These are phyloP conservation scores for Neodon shergylaensis DNA, from an alignment of 2,113 vertebrate species.

Conservation along the genomic window DNA sequence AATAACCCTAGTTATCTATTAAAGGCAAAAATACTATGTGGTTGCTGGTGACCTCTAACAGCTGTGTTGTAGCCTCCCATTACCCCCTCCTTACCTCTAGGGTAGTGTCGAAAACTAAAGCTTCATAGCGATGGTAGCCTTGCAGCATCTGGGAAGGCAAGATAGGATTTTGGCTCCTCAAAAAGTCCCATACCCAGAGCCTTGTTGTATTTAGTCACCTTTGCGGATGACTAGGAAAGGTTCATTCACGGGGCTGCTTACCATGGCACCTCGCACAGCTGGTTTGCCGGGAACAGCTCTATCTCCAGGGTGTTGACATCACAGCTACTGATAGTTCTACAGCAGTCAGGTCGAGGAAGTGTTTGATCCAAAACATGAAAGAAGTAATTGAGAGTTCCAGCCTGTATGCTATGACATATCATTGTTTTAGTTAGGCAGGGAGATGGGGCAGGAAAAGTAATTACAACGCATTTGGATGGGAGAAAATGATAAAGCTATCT, in stretches of 20 bases:
- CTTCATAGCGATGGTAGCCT: neutral
- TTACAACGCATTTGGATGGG: neutral
- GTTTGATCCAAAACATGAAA: neutral
- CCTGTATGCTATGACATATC: neutral
- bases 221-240: constrained; percentile 1
- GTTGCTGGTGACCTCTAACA: neutral
- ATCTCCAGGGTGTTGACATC: neutral
- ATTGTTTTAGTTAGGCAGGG: neutral
- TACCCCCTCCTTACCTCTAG: neutral
- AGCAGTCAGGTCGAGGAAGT: neutral
- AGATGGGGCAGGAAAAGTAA: neutral
- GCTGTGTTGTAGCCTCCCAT: neutral
- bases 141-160: neutral
- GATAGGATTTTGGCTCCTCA: neutral
- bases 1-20: constrained; percentile 29
- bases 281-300: neutral
- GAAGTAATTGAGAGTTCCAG: neutral
- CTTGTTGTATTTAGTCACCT: constrained; percentile 7
- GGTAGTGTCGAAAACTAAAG: neutral
- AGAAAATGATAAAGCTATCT: neutral
- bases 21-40: neutral
- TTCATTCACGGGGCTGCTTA: neutral
- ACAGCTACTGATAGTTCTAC: neutral
- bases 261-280: neutral
- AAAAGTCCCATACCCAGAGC: neutral